Evolutionary conservation across 2,113 vertebrate genomes (phyloP), one percentile per base, ranked within the genome.

Genomic region (Garra rufa): DNA sequence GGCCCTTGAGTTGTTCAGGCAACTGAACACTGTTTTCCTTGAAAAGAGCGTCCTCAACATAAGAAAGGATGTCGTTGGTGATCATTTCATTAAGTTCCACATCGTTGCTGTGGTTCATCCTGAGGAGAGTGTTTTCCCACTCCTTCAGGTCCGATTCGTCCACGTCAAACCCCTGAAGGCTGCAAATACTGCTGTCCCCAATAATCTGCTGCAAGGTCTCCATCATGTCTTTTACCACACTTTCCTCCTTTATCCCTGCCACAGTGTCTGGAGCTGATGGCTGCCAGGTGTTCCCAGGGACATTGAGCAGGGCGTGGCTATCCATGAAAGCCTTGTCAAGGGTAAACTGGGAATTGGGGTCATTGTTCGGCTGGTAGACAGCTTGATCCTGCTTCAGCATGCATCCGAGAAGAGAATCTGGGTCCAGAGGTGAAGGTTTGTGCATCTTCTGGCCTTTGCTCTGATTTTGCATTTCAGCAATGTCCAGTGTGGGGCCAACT

Each of bases 331-430:
- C 87, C 87, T 91, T 89, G 24, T 94, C 91, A 83, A 95, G 15
- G 28, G 92, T 89, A 3, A 92, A 76, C 30, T 93, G 91, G 46
- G 87, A 86, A 52, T 81, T 0, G 0, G 63, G 1, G 9, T 90
- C 92, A 21, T 59, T 1, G 0, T 43, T 70, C 14, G 88, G 87
- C 34, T 19, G 57, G 76, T 94, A 96, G 19, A 87, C 7, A 0
- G 83, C 71, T 1, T 93, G 85, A 14, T 95, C 94, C 85, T 96
- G 95, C 11, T 83, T 92, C 83, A 94, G 88, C 91, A 94, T 90
- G 85, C 90, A 92, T 83, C 93, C 95, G 24, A 96, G 86, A 61
- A 96, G 28, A 1, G 94, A 96, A 52, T 30, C 65, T 1, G 93
- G 93, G 8, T 84, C 19, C 59, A 90, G 55, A 0, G 65, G 50